Evolutionary conservation across 2,113 vertebrate genomes (phyloP), one percentile per base, ranked within the genome.

Genomic region (Tragelaphus strepsiceros): DNA sequence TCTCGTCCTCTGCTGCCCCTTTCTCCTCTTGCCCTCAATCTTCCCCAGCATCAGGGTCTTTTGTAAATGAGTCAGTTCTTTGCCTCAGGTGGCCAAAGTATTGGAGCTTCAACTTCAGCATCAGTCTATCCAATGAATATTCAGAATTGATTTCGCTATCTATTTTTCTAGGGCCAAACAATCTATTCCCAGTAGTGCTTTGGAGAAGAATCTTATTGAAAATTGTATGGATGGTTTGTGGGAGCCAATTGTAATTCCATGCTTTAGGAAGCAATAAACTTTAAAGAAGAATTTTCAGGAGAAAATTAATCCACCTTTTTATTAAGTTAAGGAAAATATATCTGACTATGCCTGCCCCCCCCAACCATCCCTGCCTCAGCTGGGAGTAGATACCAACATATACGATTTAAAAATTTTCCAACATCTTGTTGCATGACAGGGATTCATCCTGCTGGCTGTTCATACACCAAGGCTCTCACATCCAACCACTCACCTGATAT

Each of bases 241-340:
- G 77, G 43, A 28, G n/a, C 19, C 24, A 26, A 17, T 21, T 28
- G 56, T 61, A 43, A 78, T 71, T 54, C 58, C 21, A 59, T 81
- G 53, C 49, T 58, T 80, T 92, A 87, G 46, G 53, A 91, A 97
- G 32, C 26, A 88, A 61, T 54, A 46, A n/a, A 32, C 46, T 81
- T 88, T 83, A 77, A 56, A 87, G 51, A 35, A 89, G 32, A 51
- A 92, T 54, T 91, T 95, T 67, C 28, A 62, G 22, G 9, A 67
- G 64, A 56, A 84, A 49, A 81, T 58, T 24, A 39, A 46, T 30
- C 32, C 14, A 77, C 67, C 17, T n/a, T 85, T 91, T 88, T 83
- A 84, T 81, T 62, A 82, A 88, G 51, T 84, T 49, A 17, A 49
- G 28, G 58, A 85, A 91, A 92, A 61, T 26, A 21, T 35, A 78